These are phyloP conservation scores for Bombus haemorrhoidalis DNA, from an alignment of 1,140 invertebrate genomes.

Conservation along the genomic window DNA sequence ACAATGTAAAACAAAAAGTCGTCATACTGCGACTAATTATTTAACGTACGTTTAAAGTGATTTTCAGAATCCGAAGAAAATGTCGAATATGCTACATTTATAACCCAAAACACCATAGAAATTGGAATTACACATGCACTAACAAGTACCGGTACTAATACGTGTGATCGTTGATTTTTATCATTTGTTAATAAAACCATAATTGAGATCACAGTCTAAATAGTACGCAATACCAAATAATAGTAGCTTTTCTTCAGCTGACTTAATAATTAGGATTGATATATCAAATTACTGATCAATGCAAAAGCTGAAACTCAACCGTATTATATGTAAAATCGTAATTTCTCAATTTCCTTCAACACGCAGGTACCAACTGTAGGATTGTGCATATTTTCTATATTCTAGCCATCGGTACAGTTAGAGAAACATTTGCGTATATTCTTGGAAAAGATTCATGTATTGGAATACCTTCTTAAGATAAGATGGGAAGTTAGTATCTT, in stretches of 20 bases:
- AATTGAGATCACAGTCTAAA: not conserved
- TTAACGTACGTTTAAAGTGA: slow-evolving; percentile 83
- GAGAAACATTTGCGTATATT: not conserved
- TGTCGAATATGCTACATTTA: slow-evolving; percentile 86
- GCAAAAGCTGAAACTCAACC: not conserved
- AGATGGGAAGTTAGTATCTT: not conserved
- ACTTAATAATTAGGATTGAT: not conserved
- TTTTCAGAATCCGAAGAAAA: slow-evolving; percentile 80
- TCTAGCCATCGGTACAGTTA: not conserved
- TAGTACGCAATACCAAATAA: not conserved
- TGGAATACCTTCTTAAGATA: not conserved
- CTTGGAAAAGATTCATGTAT: not conserved
- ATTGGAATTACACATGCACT: slow-evolving; percentile 87
- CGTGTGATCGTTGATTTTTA: slow-evolving; percentile 46
- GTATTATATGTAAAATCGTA: not conserved
- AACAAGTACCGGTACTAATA: slow-evolving; percentile 85
- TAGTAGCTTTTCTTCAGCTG: not conserved
- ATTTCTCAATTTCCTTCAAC: not conserved
- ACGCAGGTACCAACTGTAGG: not conserved
- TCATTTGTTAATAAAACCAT: slow-evolving; percentile 36
- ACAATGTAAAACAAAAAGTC: not conserved
- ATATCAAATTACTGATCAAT: not conserved
- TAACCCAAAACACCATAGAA: slow-evolving; percentile 89
- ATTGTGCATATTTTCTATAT: not conserved
- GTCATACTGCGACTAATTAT: not conserved